Evolutionary conservation across 2,797 vertebrate genomes (phyloP).

Genomic region (Sebastiscus albofasciatus): DNA sequence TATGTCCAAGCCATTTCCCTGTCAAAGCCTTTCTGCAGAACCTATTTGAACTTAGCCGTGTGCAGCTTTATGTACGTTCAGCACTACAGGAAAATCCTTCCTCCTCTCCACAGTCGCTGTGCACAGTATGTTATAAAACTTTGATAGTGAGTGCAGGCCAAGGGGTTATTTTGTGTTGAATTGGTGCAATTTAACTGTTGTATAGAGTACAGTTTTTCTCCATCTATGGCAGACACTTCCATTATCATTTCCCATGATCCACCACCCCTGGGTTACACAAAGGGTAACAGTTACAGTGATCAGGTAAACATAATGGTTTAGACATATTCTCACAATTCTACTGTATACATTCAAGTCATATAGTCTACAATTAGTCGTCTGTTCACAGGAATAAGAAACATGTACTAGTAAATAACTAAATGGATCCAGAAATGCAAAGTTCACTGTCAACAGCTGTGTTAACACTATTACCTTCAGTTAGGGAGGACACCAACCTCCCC

Average conservation of each 20-base stretch:
- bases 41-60: slow-evolving; percentile 16
- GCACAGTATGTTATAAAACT: background rate
- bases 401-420: background rate
- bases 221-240: background rate
- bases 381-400: background rate
- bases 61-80: background rate
- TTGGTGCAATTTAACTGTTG: background rate
- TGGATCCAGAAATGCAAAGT: background rate
- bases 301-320: background rate
- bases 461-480: background rate
- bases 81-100: background rate
- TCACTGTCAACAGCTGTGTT: background rate
- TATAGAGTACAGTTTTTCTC: background rate
- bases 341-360: background rate
- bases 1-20: slow-evolving; percentile 39
- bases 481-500: background rate
- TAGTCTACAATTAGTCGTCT: background rate
- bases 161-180: background rate
- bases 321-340: background rate
- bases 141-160: background rate
- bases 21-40: slow-evolving; percentile 40
- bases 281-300: background rate
- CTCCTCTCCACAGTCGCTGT: background rate
- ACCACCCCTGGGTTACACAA: background rate
- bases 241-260: background rate